These are phyloP conservation scores for Gorsachius magnificus DNA, from an alignment of 2,797 vertebrate species.

Conservation along the genomic window DNA sequence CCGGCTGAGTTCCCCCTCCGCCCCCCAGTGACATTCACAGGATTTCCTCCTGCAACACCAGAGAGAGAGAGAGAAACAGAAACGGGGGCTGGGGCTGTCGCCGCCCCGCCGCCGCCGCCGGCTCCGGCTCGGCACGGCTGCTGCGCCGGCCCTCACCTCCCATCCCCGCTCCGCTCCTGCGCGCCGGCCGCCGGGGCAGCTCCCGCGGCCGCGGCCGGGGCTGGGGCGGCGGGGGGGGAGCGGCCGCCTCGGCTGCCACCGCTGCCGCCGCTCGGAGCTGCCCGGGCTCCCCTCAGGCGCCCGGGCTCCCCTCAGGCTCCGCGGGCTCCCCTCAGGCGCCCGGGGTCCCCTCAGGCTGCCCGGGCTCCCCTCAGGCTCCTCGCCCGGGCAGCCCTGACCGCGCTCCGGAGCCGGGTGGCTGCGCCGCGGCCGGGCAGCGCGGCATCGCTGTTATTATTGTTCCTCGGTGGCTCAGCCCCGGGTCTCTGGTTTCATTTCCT, in stretches of 20 bases:
- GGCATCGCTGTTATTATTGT: neutral
- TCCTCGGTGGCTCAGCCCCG: slow-evolving; percentile 69
- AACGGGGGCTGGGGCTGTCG: slow-evolving; percentile 32
- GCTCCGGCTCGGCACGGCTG: too few species aligned
- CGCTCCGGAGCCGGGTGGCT: neutral
- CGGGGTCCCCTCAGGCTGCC: too few species aligned
- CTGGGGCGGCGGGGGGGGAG: neutral
- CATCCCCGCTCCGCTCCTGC: slow-evolving; percentile 58
- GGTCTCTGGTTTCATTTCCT: slow-evolving; percentile 91
- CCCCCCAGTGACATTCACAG: slow-evolving; percentile 77
- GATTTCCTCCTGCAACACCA: slow-evolving; percentile 76
- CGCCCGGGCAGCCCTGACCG: neutral
- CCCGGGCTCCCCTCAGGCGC: neutral
- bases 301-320: too few species aligned
- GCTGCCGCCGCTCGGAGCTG: neutral
- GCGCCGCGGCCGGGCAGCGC: neutral
- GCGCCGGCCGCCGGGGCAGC: neutral
- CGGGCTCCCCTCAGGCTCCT: too few species aligned
- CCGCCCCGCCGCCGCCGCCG: slow-evolving; percentile 20
- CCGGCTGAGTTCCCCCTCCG: slow-evolving; percentile 70
- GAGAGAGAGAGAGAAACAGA: slow-evolving; percentile 29
- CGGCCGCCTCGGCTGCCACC: neutral
- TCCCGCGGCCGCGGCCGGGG: neutral
- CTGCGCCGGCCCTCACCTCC: slow-evolving; percentile 58
- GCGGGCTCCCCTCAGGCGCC: too few species aligned